Base-by-base conservation (phyloP, 2,113 vertebrate species). In the Maccullochella peelii region DNA sequence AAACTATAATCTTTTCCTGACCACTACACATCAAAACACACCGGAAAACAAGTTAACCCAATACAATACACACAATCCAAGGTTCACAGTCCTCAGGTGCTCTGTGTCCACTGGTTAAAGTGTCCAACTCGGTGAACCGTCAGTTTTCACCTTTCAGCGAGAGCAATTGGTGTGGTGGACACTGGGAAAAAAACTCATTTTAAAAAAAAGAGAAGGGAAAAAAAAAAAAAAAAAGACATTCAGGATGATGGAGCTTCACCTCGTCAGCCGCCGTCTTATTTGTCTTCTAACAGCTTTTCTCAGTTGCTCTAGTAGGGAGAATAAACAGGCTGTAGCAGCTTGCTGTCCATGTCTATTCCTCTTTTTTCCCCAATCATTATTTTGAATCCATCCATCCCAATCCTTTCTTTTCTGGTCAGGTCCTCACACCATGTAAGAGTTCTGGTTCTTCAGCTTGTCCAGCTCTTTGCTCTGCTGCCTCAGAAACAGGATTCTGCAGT, bases 381-480 rank as follows among this genome's bases (percentile, higher is more conserved):
- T 94, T 95, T 92, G 38, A 88, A 92, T 96, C 95, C 86, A 93
- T 93, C 95, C 93, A 33, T 66, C 75, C 67, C 86, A 92, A 90
- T 94, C 91, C 94, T 94, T 95, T 62, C 77, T 94, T 71, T 94
- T 94, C 69, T 44, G 54, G 12, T 94, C 88, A 93, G 93, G 91
- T 94, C 91, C 95, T 99, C 97, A 99, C 93, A 98, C 97, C 98
- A 99, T 99, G 95, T 99, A 99, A 91, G 98, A 99, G 96, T 99
- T 99, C 97, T 99, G 98, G 94, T 99, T 99, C 97, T 99, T 99
- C 96, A 99, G 96, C 93, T 99, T 99, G 96, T 99, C 98, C 89
- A 99, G 97, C 96, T 99, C 98, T 96, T 99, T 99, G 95, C 97
- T 99, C 96, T 99, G 98, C 94, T 99, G 98, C 96, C 98, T 97